A percentile compares a stretch with the other conserved stretches of the same genome.
Conservation (phyloP, 1,140 invertebrate genomes). For the Ylistrum balloti region DNA sequence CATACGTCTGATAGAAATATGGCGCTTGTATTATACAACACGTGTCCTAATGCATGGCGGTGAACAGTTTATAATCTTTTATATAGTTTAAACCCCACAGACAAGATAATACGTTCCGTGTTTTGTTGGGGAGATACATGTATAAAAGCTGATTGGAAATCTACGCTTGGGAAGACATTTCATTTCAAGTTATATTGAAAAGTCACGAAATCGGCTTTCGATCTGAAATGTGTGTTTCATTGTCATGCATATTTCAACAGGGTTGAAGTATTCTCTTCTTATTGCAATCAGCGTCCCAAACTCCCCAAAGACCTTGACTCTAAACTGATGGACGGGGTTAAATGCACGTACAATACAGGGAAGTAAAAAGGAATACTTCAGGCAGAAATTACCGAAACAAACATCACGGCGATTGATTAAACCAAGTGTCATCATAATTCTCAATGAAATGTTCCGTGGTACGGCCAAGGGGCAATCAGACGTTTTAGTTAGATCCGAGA, state of each 20-base stretch:
- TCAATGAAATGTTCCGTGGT: no score
- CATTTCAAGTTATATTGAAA: background rate
- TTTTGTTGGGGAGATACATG: background rate
- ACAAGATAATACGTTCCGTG: background rate
- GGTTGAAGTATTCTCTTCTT: slow-evolving; percentile 12
- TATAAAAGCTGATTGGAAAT: background rate
- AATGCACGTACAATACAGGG: background rate
- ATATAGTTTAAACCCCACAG: background rate
- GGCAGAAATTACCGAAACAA: no score
- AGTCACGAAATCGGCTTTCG: background rate
- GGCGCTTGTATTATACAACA: background rate
- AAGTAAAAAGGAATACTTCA: no score
- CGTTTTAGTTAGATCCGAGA: no score
- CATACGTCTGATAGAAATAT: no score
- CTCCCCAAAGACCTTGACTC: background rate
- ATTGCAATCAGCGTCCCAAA: background rate
- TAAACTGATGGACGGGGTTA: background rate
- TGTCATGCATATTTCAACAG: slow-evolving; percentile 19
- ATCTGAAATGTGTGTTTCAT: background rate
- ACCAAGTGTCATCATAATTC: no score
- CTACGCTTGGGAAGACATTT: background rate
- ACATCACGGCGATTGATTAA: no score
- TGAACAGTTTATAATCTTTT: background rate
- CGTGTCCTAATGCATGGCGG: background rate
- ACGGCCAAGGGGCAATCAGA: no score